Conservation (phyloP, 2,113 vertebrate species). For the Grallaria varia region DNA sequence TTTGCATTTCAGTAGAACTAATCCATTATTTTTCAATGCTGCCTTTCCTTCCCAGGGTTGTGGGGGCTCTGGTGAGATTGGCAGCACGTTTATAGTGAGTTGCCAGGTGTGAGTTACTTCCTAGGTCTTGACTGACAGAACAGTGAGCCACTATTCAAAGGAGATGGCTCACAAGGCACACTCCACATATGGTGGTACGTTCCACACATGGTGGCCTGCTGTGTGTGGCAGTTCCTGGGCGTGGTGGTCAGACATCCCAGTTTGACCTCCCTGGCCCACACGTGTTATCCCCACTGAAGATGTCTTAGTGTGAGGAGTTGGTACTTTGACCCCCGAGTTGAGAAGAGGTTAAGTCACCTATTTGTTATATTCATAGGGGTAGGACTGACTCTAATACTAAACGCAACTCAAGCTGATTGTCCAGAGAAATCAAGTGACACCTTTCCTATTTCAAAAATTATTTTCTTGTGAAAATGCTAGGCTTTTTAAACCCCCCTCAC, state of each 20-base stretch:
- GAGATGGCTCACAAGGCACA: background rate
- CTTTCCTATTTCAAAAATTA: background rate
- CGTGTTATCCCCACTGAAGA: background rate
- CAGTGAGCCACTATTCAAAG: background rate
- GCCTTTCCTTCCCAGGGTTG: background rate
- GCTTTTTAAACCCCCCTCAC: background rate
- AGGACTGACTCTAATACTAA: background rate
- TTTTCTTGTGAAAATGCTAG: background rate
- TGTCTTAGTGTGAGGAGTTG: background rate
- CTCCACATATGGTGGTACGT: background rate
- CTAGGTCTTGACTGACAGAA: conserved; percentile 9
- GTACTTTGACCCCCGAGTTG: background rate
- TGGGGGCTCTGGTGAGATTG: background rate
- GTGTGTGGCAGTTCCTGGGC: background rate
- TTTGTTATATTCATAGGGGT: background rate
- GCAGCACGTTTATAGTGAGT: background rate
- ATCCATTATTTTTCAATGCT: background rate
- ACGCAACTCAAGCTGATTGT: background rate
- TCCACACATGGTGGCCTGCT: background rate
- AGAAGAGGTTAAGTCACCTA: background rate
- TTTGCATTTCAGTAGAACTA: background rate
- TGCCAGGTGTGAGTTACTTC: background rate
- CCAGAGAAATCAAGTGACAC: background rate
- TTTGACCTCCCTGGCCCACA: background rate
- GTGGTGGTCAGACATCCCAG: background rate